Evolutionary conservation across 2,797 vertebrate genomes (phyloP), one percentile per base, ranked within the genome.

Genomic region (Sparidentex hasta): DNA sequence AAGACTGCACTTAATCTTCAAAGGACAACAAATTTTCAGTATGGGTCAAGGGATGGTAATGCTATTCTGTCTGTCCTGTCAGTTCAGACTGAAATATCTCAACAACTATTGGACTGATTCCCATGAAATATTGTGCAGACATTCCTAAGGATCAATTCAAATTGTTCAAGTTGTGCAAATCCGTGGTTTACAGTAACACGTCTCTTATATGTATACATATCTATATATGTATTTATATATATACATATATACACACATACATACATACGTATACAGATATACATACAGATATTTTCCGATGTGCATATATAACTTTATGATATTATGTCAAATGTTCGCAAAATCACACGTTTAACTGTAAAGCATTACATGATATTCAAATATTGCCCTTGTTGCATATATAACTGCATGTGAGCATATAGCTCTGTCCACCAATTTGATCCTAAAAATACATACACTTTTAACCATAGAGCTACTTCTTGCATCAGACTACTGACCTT

Each of bases 361-460:
- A 33, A 16, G 11, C 27, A 43, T 47, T 54, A 25, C 11, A 72
- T 58, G 17, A 59, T 29, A 33, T 56, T 14, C 17, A 13, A 56
- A 44, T 51, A 71, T 16, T 29, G 5, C 41, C 38, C 25, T 51
- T 50, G 25, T 23, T 33, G 33, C 55, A 52, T 27, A 7, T 38
- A 52, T 21, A 29, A 12, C 23, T n/a, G 47, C 41, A 71, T 11
- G 23, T 20, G 14, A 18, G 43, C 70, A 74, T 71, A 54, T 56
- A 66, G 54, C 48, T 48, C 58, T 69, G 80, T 78, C 77, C 69
- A 38, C 78, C 69, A 75, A 51, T 55, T 48, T 25, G n/a, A 71
- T 18, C 43, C 63, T 74, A 83, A 81, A 81, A 80, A 81, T 64
- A 85, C 41, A 69, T 47, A 16, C 54, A 63, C 4, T 33, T 79